A percentile compares a stretch with the other conserved stretches of the same genome.
Conservation (phyloP, 2,113 vertebrate species). For the Mobula hypostoma region DNA sequence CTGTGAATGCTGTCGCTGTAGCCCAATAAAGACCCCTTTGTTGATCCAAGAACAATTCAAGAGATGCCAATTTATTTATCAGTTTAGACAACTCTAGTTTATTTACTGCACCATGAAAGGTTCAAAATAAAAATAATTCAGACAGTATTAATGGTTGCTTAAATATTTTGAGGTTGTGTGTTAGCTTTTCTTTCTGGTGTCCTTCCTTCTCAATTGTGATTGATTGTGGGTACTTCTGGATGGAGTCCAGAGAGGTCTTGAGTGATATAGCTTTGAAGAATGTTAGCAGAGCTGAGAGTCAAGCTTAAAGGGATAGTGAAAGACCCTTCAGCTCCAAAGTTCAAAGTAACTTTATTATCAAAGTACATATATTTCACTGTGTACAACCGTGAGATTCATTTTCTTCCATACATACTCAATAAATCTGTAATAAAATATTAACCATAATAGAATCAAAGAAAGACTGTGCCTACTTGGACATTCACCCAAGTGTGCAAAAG, state of each 20-base stretch:
- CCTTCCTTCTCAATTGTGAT: background rate
- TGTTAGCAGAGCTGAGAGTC: background rate
- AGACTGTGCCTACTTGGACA: too few relatives aligned
- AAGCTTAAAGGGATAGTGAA: background rate
- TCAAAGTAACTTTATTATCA: too few relatives aligned
- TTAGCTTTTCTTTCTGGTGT: background rate
- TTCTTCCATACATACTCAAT: too few relatives aligned
- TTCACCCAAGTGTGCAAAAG: too few relatives aligned
- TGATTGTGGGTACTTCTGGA: background rate
- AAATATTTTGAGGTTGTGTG: background rate
- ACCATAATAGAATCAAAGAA: too few relatives aligned
- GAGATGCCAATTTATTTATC: conserved; percentile 1
- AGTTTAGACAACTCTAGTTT: background rate
- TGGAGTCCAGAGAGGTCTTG: background rate
- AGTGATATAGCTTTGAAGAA: background rate
- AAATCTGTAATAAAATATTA: too few relatives aligned
- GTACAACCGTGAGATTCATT: too few relatives aligned
- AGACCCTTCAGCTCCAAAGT: background rate
- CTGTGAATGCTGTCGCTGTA: background rate
- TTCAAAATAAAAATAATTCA: background rate
- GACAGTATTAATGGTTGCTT: background rate
- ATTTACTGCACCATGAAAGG: background rate
- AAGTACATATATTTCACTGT: too few relatives aligned
- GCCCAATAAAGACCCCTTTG: background rate
- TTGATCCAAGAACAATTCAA: background rate